Base-by-base conservation (phyloP, 2,888 invertebrate species). In the Caenorhabditis uteleia region DNA sequence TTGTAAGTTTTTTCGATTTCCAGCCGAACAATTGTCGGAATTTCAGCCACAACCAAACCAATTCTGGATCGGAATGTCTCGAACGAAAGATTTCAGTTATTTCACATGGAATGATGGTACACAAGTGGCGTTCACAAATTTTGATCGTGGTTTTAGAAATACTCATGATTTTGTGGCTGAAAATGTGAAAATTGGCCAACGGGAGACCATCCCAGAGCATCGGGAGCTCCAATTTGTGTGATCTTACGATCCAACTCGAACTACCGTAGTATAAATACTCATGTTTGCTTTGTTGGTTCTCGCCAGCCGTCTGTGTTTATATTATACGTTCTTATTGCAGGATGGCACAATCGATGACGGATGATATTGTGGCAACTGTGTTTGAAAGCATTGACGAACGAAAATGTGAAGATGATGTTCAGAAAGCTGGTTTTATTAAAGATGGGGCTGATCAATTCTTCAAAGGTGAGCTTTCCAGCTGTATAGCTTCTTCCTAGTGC, bases 361-460 rank as follows among this genome's bases (percentile, higher is more conserved):
- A 66, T 20, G 69, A 65, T 31, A 49, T 69, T 14, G 69, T 69
- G 42, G 55, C 65, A 39, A 57, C 69, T 20, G 69, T 69, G 23
- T 45, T 69, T 16, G 65, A 66, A 38, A 39, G 46, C n/a, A 66
- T 69, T 10, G 65, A 66, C 43, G 69, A 61, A 29, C 54, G 46
- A 34, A 40, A 36, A 20, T 64, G 44, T 38, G 58, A 66, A 1
- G 59, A 56, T 26, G 59, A 58, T 12, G 44, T 58, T 34, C 46
- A 54, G 25, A 76, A 79, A 64, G 92, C 92, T 31, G 92, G 93
- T 85, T 88, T 89, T 84, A 87, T 89, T 75, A 95, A 95, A 88
- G 90, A 90, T 80, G 89, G 91, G 85, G 95, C 95, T 43, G 95
- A 95, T 87, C 90, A 91, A 81, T 90, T 87, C 86, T 94, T 95